Percentiles rank a stretch among this genome's conserved stretches.
These are phyloP conservation scores for Ctenopoma kingsleyae DNA, from an alignment of 2,797 vertebrate species.

Conservation along the genomic window DNA sequence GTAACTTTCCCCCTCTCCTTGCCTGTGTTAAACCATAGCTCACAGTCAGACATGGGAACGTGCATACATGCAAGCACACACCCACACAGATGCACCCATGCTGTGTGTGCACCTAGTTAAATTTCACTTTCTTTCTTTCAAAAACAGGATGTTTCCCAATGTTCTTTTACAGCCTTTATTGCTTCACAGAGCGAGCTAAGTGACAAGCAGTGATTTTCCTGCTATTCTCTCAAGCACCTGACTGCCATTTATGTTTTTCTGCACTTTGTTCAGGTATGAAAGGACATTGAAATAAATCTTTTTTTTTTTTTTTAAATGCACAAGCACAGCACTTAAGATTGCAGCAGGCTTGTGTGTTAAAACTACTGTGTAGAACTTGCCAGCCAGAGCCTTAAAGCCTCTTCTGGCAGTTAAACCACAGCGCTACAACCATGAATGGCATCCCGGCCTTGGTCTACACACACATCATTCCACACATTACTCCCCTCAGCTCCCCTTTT, in stretches of 20 bases:
- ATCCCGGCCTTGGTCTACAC: slow-evolving; percentile 73
- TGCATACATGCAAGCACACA: slow-evolving; percentile 53
- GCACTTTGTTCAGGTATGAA: slow-evolving; percentile 45
- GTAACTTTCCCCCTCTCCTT: slow-evolving; percentile 73
- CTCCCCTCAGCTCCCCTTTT: slow-evolving; percentile 77
- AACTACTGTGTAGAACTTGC: slow-evolving; percentile 53
- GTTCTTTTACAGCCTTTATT: slow-evolving; percentile 49
- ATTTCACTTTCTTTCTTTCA: slow-evolving; percentile 52
- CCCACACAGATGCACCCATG: slow-evolving; percentile 54
- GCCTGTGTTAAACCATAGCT: slow-evolving; percentile 73
- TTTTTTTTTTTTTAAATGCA: not conserved
- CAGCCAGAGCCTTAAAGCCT: slow-evolving; percentile 60
- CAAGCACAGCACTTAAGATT: slow-evolving; percentile 35
- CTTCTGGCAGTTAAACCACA: slow-evolving; percentile 66
- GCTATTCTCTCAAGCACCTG: slow-evolving; percentile 39
- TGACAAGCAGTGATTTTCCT: slow-evolving; percentile 13
- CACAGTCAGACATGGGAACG: slow-evolving; percentile 64
- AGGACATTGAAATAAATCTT: slow-evolving; percentile 7
- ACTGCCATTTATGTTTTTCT: slow-evolving; percentile 26
- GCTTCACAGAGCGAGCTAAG: slow-evolving; percentile 37
- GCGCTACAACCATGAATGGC: slow-evolving; percentile 75
- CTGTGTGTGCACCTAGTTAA: slow-evolving; percentile 20
- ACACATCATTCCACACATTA: slow-evolving; percentile 80
- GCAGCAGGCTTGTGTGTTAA: slow-evolving; percentile 35
- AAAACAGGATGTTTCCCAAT: slow-evolving; percentile 7